phyloP scores from a whole-genome alignment of 2,797 vertebrate genomes.

The Esox masquinongy region DNA sequence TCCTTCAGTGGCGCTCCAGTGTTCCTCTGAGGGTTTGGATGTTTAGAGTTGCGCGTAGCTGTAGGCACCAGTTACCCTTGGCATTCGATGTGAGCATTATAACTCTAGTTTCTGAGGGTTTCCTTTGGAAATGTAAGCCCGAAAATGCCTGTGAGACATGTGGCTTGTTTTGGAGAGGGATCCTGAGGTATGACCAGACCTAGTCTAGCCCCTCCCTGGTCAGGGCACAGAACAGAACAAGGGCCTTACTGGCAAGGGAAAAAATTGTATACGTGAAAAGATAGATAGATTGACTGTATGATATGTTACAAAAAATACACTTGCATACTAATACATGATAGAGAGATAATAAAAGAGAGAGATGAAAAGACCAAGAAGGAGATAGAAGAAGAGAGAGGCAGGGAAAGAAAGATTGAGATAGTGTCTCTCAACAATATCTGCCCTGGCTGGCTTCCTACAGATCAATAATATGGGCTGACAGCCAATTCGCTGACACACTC shows the following conservation, averaged over 20 bases:
- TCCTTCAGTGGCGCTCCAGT: neutral
- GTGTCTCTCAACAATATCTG: slow-evolving; percentile 80
- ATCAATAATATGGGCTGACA: slow-evolving; percentile 67
- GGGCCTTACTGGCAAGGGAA: too few species aligned
- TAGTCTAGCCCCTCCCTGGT: neutral
- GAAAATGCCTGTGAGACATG: neutral
- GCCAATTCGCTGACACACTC: slow-evolving; percentile 91
- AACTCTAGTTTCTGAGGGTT: neutral
- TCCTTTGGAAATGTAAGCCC: neutral
- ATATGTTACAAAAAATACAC: too few species aligned
- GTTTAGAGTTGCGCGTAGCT: neutral
- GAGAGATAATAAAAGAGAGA: too few species aligned
- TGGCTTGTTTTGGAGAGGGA: neutral
- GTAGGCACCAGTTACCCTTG: neutral
- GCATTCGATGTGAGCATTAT: neutral
- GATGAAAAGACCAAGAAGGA: neutral
- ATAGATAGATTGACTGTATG: too few species aligned
- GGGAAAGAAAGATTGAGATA: slow-evolving; percentile 57
- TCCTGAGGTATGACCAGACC: neutral
- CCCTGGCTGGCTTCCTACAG: slow-evolving; percentile 71
- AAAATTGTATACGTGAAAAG: too few species aligned
- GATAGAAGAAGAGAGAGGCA: slow-evolving; percentile 75
- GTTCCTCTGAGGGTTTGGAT: neutral
- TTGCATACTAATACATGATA: too few species aligned
- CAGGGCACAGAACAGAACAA: too few species aligned